These are phyloP conservation scores for Odontocolon sp. DNA, from an alignment of 2,888 invertebrate genomes.

Conservation along the genomic window DNA sequence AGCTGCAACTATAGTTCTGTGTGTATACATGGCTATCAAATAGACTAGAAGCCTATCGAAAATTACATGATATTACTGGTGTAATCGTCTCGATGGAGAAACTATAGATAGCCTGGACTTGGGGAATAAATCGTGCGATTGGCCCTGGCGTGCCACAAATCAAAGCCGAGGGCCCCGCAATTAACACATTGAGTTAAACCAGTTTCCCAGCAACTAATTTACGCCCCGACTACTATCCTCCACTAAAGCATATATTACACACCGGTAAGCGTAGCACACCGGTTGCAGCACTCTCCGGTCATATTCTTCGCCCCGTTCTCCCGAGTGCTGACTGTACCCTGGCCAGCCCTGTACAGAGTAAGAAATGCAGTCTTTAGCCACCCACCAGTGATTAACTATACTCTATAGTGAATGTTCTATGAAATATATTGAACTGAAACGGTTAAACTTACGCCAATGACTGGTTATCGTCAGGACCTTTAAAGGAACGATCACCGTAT, in stretches of 20 bases:
- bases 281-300: background rate
- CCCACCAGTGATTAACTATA: too few species aligned
- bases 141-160: constrained; percentile 59
- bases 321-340: background rate
- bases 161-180: constrained; percentile 63
- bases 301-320: constrained; percentile 17
- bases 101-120: background rate
- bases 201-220: constrained; percentile 62
- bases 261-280: background rate
- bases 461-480: too few species aligned
- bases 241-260: background rate
- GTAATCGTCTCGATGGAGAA: background rate
- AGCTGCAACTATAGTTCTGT: background rate
- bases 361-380: too few species aligned
- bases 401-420: too few species aligned
- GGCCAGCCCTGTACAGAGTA: background rate
- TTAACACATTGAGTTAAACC: constrained; percentile 68
- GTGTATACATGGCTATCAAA: constrained; percentile 24
- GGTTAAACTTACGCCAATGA: too few species aligned
- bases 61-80: background rate
- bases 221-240: constrained; percentile 47
- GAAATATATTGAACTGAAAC: too few species aligned
- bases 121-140: constrained; percentile 64
- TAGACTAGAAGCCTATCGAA: background rate
- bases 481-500: too few species aligned